Base-by-base conservation (phyloP, 2,888 invertebrate genomes). In the Tetropium fuscum region DNA sequence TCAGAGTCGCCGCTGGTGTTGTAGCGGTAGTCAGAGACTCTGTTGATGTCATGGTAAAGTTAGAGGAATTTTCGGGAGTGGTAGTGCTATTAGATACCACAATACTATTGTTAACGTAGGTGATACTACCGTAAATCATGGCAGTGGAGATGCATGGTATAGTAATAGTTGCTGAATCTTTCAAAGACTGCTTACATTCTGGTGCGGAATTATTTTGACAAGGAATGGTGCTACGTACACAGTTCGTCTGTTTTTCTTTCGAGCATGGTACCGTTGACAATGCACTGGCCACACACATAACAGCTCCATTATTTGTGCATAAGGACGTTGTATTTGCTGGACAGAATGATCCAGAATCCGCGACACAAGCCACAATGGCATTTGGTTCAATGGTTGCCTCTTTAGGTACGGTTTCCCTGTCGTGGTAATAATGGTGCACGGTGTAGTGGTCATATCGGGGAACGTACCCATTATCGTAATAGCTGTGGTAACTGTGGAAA, bases 351-450 rank as follows among this genome's bases (percentile, higher is more conserved):
- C 75, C 76, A 19, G 73, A 74, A 60, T 80, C 80, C 2, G 78
- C 78, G 0, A 74, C 60, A 60, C 81, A 81, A 13, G 69, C 71
- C 0, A 77, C 71, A 4, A 81, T 74, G 0, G 75, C 71, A 32
- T 78, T 80, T 7, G 77, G 69, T 64, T 76, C 66, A 5, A 80
- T 77, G 2, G 71, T 73, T 25, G 69, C 73, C 54, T 78, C 71
- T 45, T 73, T 72, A 0, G 78, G 76, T 1, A 74, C 57, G 5
- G 67, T 56, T 13, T 75, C 73, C 2, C 66, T 71, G 48, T 78
- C 78, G 58, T 78, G 78, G 58, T 81, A 75, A 60, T 81, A 81
- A 62, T 81, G 81, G 55, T 81, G 80, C 2, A 81, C 78, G 19
- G 69, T 71, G 59, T 80, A 80, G 47, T 76, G 76, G 53, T 76